These are phyloP conservation scores for Parapsyche elsis DNA, from an alignment of 1,140 invertebrate species.

Conservation along the genomic window DNA sequence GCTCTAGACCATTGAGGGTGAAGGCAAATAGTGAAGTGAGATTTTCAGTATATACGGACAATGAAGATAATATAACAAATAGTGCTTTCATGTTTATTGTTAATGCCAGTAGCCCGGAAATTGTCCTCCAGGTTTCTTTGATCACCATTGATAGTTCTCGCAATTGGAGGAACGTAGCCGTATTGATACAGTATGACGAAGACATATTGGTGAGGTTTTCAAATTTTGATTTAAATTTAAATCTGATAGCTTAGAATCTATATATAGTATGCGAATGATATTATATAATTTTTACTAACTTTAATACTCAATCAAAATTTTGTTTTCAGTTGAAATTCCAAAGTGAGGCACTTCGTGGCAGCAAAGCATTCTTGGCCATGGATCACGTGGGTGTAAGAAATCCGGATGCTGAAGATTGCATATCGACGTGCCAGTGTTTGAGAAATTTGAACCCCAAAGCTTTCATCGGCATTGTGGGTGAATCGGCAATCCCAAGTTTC, in stretches of 20 bases:
- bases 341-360: background rate
- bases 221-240: no score
- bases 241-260: no score
- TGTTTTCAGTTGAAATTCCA: conserved; percentile 7
- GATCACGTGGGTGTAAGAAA: background rate
- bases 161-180: background rate
- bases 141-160: background rate
- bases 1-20: background rate
- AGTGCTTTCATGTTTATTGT: background rate
- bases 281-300: no score
- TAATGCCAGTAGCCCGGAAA: background rate
- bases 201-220: no score
- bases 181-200: no score
- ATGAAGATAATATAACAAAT: background rate
- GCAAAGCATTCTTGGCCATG: background rate
- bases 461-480: background rate
- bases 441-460: background rate
- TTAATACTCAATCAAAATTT: no score
- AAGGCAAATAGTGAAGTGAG: background rate
- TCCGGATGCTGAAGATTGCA: background rate
- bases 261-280: no score
- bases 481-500: background rate
- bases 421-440: background rate
- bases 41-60: background rate
- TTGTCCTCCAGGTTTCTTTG: background rate